Conservation (phyloP, 2,113 vertebrate species). For the Indicator maculatus region DNA sequence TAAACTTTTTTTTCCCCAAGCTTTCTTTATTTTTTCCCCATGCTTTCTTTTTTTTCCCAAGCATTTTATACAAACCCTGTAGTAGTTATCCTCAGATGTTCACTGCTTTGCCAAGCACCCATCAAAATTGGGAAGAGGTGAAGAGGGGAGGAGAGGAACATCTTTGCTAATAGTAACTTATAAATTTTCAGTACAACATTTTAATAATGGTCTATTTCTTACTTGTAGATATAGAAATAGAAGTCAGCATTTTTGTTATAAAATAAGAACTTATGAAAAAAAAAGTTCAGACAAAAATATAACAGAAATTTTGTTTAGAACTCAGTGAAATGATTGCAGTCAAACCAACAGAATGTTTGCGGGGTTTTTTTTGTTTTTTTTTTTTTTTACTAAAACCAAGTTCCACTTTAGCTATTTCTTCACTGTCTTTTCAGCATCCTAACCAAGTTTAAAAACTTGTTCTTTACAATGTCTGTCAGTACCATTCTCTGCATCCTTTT, state of each 20-base stretch:
- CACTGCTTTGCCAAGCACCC: neutral
- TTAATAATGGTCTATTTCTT: neutral
- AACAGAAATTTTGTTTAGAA: neutral
- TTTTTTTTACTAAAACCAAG: neutral
- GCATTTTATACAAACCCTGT: neutral
- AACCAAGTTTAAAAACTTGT: neutral
- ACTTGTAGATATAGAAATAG: neutral
- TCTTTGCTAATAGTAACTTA: neutral
- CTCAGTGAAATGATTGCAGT: neutral
- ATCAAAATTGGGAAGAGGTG: neutral
- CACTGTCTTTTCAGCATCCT: neutral
- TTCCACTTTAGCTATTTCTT: neutral
- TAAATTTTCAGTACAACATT: neutral
- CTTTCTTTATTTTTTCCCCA: neutral
- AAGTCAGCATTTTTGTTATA: neutral
- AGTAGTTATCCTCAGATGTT: neutral
- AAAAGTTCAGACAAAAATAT: neutral
- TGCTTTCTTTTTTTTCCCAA: neutral
- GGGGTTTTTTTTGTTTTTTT: neutral
- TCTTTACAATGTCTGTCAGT: neutral
- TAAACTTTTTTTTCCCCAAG: neutral
- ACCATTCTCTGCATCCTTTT: neutral
- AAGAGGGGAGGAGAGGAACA: neutral
- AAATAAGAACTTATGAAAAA: neutral
- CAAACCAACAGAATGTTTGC: neutral